Evolutionary conservation across 2,797 vertebrate genomes (phyloP), one percentile per base, ranked within the genome.

Genomic region (Thamnophis elegans): DNA sequence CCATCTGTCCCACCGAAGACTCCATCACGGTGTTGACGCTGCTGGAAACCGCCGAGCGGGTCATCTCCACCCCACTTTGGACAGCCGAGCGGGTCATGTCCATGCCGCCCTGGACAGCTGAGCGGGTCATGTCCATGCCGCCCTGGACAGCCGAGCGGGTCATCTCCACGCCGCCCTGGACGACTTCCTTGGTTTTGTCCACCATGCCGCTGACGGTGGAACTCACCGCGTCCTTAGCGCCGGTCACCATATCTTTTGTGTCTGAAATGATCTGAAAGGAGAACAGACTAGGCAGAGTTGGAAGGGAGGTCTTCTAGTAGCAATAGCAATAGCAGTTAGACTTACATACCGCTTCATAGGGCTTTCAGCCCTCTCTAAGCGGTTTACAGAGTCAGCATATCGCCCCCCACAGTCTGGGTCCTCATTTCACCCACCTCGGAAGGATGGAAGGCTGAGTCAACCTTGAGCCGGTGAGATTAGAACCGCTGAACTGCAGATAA

Each of bases 41-140:
- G 0, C 97, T 97, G 78, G 97, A 95, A 92, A 98, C 96, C 0
- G 96, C 98, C 0, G 98, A 97, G 89, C 97, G 97, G 95, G 98
- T 99, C 94, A 97, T 90, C 95, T 98, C 98, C 60, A 99, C 28
- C 0, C 98, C 97, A 0, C 98, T 98, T 95, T 98, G 98, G 92
- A 98, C 96, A 0, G 98, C 98, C 1, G 97, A 98, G 85, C 96
- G 97, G 98, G 91, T 88, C 26, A 88, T 92, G 8, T 88, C 91
- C 54, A 98, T 87, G 0, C 96, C 94, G 0, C 97, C 97, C 53
- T 98, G 98, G 92, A 98, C 96, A 0, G 98, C 98, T 1, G 97
- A 98, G 78, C 96, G 97, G 98, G 91, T 88, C 32, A 73, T 89
- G n/a, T n/a, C n/a, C n/a, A n/a, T n/a, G n/a, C n/a, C n/a, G n/a